Evolutionary conservation across 1,140 invertebrate species (phyloP), one percentile per base, ranked within the genome.

Genomic region (Drosophila suzukii): DNA sequence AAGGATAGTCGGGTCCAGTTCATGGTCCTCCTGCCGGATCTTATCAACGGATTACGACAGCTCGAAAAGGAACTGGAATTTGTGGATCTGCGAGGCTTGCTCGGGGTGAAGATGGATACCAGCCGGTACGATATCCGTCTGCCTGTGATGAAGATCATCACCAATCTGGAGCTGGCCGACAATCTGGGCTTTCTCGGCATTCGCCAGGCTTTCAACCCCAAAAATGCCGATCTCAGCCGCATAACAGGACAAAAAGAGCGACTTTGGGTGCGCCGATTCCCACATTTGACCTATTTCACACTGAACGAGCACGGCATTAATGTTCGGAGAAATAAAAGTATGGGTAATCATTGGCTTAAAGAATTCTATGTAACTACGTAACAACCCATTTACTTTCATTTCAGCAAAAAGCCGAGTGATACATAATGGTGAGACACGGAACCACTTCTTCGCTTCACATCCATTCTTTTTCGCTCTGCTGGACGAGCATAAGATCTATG

Each of bases 381-480:
- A 27, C 2, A 24, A 24, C 27, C 3, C 27, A 27, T 20, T 20
- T 20, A 20, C 27, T 27, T 27, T 34, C 32, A 10, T 34, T 44
- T 44, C 15, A 17, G 15, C 43, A 17, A 15, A 20, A 44, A 20
- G 6, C 3, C 43, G 8, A 44, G 15, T 44, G 17, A 15, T 8
- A 11, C 15, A 44, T 44, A 15, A 44, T 20, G 43, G 43, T 17
- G 15, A 44, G 15, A 44, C 43, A 8, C 15, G 4, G 8, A 44
- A 44, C 15, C 50, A 63, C 32, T 63, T 63, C n/a, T 44, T 24
- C 34, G 39, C 60, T 10, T 24, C 51, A 6, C 61, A 63, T 46
- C 61, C 51, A 2, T 63, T 47, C 20, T 63, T 63, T 32, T 63
- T 63, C 11, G 60, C 51, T 10, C n/a, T 63, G 30, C 17, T 63